Evolutionary conservation across 2,888 invertebrate species (phyloP).

Genomic region (Acrobasis suavella): DNA sequence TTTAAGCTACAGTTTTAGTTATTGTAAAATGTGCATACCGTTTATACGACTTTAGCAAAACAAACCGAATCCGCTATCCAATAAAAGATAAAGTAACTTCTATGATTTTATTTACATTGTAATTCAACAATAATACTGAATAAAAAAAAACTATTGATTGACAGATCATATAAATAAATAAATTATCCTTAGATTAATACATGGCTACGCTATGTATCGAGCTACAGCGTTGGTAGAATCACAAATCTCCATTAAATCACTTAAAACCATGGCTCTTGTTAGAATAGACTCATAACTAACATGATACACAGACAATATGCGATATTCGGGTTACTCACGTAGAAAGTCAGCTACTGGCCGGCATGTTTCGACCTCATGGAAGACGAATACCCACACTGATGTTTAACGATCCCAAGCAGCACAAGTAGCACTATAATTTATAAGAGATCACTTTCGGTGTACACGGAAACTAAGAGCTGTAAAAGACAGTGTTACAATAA

Average conservation of each 20-base stretch:
- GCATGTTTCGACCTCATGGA: no score
- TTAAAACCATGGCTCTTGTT: not conserved
- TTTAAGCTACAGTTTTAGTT: conserved; percentile 7
- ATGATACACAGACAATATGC: no score
- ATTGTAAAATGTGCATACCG: conserved; percentile 18
- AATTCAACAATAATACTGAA: conserved; percentile 43
- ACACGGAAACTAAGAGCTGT: not conserved
- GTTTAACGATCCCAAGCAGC: not conserved
- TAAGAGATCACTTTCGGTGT: no score
- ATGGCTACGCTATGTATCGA: conserved; percentile 11
- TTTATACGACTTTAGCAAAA: conserved; percentile 5
- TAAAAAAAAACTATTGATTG: conserved; percentile 17
- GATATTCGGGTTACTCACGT: no score
- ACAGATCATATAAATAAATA: conserved; percentile 40
- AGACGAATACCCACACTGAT: no score
- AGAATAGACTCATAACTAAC: not conserved
- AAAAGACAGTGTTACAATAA: not conserved
- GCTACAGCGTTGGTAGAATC: conserved; percentile 15
- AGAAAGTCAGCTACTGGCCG: no score
- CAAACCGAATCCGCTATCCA: conserved; percentile 6
- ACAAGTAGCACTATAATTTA: conserved; percentile 29
- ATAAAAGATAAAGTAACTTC: conserved; percentile 41
- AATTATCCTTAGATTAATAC: conserved; percentile 49
- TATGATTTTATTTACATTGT: conserved; percentile 63
- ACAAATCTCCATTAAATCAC: not conserved